Percentiles rank a stretch among this genome's conserved stretches.
Evolutionary conservation across 2,113 vertebrate genomes (phyloP).

Genomic region (Lutjanus erythropterus): DNA sequence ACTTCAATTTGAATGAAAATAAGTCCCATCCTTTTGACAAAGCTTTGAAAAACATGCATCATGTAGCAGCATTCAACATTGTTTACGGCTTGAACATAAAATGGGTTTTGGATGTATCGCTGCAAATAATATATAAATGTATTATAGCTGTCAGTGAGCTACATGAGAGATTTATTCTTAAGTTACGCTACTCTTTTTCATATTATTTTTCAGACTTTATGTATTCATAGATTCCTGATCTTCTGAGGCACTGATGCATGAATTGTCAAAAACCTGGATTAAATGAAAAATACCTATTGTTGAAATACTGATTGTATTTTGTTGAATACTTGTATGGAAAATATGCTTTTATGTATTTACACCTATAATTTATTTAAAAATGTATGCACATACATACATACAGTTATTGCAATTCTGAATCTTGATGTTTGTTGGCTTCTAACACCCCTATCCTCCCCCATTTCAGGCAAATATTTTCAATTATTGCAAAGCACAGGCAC

Average conservation of each 20-base stretch:
- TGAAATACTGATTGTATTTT: conserved; percentile 54
- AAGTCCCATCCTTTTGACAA: conserved; percentile 87
- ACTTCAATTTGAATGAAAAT: conserved; percentile 91
- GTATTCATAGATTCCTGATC: conserved; percentile 80
- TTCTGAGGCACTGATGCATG: conserved; percentile 67
- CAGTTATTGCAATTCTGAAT: conserved; percentile 18
- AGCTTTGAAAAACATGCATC: conserved; percentile 90
- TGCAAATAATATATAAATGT: conserved; percentile 86
- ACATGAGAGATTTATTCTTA: conserved; percentile 84
- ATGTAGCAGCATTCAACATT: conserved; percentile 74
- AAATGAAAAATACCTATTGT: conserved; percentile 54
- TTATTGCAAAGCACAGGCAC: conserved; percentile 15
- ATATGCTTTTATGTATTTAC: conserved; percentile 41
- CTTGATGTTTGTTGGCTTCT: conserved; percentile 7
- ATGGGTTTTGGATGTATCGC: conserved; percentile 82
- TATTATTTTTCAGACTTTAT: conserved; percentile 78
- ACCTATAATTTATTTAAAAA: conserved; percentile 60
- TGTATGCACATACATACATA: neutral
- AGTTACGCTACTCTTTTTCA: conserved; percentile 76
- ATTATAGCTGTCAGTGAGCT: conserved; percentile 88
- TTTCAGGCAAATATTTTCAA: conserved; percentile 12
- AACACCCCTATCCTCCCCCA: neutral
- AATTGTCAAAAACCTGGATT: conserved; percentile 69
- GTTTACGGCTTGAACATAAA: conserved; percentile 77
- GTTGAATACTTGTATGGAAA: conserved; percentile 30